These are phyloP conservation scores for Glareola pratincola DNA, from an alignment of 2,113 vertebrate genomes.

Conservation along the genomic window DNA sequence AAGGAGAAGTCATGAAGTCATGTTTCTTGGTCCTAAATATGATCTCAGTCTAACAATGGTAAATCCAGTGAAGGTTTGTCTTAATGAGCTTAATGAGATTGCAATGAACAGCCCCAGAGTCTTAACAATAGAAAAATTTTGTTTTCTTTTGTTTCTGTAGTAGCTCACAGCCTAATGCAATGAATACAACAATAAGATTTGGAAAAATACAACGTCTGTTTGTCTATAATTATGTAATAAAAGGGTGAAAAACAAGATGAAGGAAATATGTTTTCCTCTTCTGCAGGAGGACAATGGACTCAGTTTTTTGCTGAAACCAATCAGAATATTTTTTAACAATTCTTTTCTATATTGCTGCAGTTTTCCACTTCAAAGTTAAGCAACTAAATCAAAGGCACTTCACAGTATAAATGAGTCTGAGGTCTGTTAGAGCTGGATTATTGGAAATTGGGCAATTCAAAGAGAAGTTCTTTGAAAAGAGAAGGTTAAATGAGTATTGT, in stretches of 20 bases:
- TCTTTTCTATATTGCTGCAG: not conserved
- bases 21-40: not conserved
- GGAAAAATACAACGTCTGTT: not conserved
- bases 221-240: not conserved
- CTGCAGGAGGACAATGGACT: not conserved
- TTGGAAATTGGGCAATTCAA: not conserved
- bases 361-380: not conserved
- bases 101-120: not conserved
- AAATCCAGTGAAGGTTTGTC: not conserved
- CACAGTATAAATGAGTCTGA: not conserved
- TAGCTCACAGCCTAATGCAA: not conserved
- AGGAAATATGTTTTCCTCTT: not conserved
- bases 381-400: not conserved
- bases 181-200: not conserved
- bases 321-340: not conserved
- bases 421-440: not conserved
- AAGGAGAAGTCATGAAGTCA: not conserved
- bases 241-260: not conserved
- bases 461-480: not conserved
- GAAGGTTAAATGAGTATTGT: not conserved
- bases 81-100: not conserved
- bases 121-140: not conserved
- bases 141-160: not conserved
- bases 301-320: not conserved
- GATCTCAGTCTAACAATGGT: not conserved